A percentile compares a stretch with the other conserved stretches of the same genome.
Evolutionary conservation across 1,140 invertebrate genomes (phyloP).

Genomic region (Zophobas atratus): DNA sequence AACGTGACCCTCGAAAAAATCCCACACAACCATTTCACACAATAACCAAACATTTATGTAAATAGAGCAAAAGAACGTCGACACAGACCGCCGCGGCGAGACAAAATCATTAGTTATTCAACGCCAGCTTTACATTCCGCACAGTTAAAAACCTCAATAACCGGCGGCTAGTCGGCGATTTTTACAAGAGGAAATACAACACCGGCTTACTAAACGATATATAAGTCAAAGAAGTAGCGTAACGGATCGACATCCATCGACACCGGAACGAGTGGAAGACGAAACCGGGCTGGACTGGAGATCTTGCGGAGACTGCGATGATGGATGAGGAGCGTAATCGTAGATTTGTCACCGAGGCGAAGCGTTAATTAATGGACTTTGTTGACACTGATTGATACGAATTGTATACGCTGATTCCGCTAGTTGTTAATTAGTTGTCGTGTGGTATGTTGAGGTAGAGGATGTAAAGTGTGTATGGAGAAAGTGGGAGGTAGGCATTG

Average conservation of each 20-base stretch:
- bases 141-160: constrained; percentile 16
- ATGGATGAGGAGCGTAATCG: not conserved
- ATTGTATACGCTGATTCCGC: no score
- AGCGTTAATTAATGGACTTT: no score
- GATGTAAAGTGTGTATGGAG: no score
- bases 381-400: no score
- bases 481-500: no score
- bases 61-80: not conserved
- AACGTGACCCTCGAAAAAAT: no score
- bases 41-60: not conserved
- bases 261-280: not conserved
- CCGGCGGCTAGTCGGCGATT: not conserved
- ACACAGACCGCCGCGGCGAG: not conserved
- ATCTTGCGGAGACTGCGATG: not conserved
- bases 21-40: no score
- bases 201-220: not conserved
- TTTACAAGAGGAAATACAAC: not conserved
- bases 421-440: no score
- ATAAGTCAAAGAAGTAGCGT: not conserved
- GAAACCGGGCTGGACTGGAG: not conserved
- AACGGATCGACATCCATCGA: not conserved
- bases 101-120: constrained; percentile 5
- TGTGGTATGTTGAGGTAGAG: no score
- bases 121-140: not conserved
- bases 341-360: no score